Evolutionary conservation across 1,140 invertebrate genomes (phyloP).

Genomic region (Drosophila mayri): DNA sequence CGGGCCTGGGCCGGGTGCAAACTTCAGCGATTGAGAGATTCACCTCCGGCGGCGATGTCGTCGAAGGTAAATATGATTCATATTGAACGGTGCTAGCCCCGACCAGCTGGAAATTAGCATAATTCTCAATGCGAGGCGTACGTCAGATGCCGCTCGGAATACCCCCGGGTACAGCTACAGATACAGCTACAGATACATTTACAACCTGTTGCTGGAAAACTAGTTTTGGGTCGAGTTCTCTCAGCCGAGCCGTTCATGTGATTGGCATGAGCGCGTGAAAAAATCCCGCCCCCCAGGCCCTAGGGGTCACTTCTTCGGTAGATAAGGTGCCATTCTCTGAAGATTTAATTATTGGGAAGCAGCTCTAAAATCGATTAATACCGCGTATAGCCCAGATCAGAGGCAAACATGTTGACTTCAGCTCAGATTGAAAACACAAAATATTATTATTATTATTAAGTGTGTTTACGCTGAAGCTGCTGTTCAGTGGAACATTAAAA

Average conservation of each 20-base stretch:
- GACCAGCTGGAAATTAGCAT: constrained; percentile 68
- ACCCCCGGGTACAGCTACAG: constrained; percentile 24
- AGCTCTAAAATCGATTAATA: neutral
- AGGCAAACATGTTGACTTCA: constrained; percentile 33
- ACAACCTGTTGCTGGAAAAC: constrained; percentile 52
- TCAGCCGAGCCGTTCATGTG: constrained; percentile 55
- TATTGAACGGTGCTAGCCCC: constrained; percentile 54
- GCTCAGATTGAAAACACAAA: constrained; percentile 21
- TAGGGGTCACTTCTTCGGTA: neutral
- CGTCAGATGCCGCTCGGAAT: constrained; percentile 47
- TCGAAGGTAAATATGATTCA: constrained; percentile 77
- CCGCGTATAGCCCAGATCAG: neutral
- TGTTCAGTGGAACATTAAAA: constrained; percentile 14
- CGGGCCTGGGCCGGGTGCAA: constrained; percentile 39
- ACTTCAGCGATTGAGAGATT: constrained; percentile 38
- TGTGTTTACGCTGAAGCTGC: constrained; percentile 22
- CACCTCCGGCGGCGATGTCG: constrained; percentile 65
- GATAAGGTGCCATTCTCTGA: neutral
- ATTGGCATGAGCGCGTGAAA: constrained; percentile 58
- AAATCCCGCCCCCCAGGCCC: constrained; percentile 9
- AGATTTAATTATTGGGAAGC: constrained; percentile 1
- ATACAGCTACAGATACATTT: constrained; percentile 4
- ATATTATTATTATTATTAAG: constrained; percentile 30
- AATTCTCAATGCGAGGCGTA: constrained; percentile 61
- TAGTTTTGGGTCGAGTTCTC: constrained; percentile 48